Conservation (phyloP, 2,113 vertebrate genomes). For the Eublepharis macularius region DNA sequence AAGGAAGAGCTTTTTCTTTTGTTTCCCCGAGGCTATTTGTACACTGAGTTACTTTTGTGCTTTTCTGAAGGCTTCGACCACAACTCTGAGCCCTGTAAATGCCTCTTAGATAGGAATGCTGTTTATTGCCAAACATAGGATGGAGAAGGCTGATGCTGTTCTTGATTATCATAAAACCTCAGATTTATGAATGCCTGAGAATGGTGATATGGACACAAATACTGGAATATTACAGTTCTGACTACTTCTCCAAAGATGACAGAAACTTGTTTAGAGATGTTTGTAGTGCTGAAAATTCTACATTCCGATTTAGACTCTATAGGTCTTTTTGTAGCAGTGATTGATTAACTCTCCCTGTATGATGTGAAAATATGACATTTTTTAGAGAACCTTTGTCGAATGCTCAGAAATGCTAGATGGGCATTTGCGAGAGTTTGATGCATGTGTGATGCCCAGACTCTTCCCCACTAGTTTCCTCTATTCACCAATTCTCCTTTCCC, state of each 20-base stretch:
- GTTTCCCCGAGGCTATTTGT: constrained; percentile 36
- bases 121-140: not conserved
- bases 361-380: not conserved
- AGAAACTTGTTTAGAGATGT: not conserved
- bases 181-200: not conserved
- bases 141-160: not conserved
- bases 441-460: too few relatives aligned
- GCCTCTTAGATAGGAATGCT: not conserved
- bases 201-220: not conserved
- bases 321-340: not conserved
- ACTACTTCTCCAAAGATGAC: not conserved
- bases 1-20: not conserved
- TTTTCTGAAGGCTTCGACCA: not conserved
- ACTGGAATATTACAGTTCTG: not conserved
- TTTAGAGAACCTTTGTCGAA: not conserved
- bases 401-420: too few relatives aligned
- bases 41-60: not conserved
- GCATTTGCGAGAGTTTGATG: too few relatives aligned
- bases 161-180: not conserved
- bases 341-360: too few relatives aligned
- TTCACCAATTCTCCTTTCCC: too few relatives aligned
- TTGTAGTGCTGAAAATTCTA: not conserved
- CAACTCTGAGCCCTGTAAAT: not conserved
- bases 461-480: too few relatives aligned
- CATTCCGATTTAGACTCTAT: not conserved